These are phyloP conservation scores for Peromyscus aztecus DNA, from an alignment of 2,797 vertebrate genomes.

Conservation along the genomic window DNA sequence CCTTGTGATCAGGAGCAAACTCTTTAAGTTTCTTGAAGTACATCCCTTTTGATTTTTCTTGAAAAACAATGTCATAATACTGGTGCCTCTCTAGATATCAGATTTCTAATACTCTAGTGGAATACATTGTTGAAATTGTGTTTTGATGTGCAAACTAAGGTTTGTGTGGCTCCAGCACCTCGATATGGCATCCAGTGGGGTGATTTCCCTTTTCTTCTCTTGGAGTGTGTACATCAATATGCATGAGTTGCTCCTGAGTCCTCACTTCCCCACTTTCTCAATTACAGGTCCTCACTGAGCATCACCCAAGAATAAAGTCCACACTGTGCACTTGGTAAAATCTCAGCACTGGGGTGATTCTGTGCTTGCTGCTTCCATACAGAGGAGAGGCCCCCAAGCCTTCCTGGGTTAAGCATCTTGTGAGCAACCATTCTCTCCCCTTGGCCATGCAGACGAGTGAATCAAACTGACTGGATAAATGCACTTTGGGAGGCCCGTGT, in stretches of 20 bases:
- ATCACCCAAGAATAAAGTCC: background rate
- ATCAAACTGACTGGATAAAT: background rate
- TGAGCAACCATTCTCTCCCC: rapidly evolving
- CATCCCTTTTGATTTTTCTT: background rate
- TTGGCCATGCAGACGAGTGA: background rate
- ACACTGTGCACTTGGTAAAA: rapidly evolving
- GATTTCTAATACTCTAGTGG: background rate
- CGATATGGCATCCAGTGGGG: rapidly evolving
- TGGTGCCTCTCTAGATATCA: rapidly evolving
- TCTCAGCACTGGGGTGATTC: rapidly evolving
- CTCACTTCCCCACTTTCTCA: background rate
- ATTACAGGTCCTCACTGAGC: rapidly evolving
- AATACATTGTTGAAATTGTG: rapidly evolving
- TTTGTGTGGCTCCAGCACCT: background rate
- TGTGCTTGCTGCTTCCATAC: background rate
- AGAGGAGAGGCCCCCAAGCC: background rate
- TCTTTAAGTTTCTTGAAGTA: background rate
- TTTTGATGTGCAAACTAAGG: background rate
- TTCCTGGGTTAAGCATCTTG: rapidly evolving
- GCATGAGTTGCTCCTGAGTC: background rate
- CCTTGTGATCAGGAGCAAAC: rapidly evolving
- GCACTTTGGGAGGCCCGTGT: background rate
- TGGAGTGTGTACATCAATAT: rapidly evolving
- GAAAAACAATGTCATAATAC: rapidly evolving
- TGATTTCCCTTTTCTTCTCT: rapidly evolving